phyloP scores from a whole-genome alignment of 2,888 invertebrate genomes.

The Ypsolopha sequella region DNA sequence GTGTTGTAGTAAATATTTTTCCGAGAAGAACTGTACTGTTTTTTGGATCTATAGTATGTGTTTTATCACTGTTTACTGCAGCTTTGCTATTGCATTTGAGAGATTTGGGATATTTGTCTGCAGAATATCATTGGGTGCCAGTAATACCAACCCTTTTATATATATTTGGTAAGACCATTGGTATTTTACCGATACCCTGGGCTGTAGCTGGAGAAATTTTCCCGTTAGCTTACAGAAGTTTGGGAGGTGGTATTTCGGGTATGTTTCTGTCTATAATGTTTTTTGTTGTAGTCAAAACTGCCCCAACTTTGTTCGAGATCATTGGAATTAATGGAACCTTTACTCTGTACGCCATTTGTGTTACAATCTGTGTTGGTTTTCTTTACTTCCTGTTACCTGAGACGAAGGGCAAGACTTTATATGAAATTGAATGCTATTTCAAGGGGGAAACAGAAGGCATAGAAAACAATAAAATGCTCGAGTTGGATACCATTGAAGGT shows the following conservation, averaged over 20 bases:
- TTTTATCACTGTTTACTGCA: slow-evolving; percentile 63
- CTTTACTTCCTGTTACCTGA: slow-evolving; percentile 74
- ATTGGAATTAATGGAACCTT: slow-evolving; percentile 73
- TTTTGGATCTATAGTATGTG: slow-evolving; percentile 70
- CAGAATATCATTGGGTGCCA: slow-evolving; percentile 50
- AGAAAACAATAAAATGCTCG: slow-evolving; percentile 39
- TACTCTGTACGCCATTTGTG: slow-evolving; percentile 66
- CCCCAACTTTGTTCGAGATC: slow-evolving; percentile 62
- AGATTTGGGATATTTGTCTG: slow-evolving; percentile 37
- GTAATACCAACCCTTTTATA: slow-evolving; percentile 65
- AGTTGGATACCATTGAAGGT: slow-evolving; percentile 44
- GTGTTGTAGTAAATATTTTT: slow-evolving; percentile 69
- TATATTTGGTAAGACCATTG: slow-evolving; percentile 69
- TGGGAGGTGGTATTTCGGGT: slow-evolving; percentile 75
- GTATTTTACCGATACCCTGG: slow-evolving; percentile 77
- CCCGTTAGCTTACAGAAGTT: slow-evolving; percentile 70
- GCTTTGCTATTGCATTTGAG: slow-evolving; percentile 50
- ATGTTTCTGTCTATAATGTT: slow-evolving; percentile 74
- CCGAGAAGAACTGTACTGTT: slow-evolving; percentile 73
- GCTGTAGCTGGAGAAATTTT: slow-evolving; percentile 80
- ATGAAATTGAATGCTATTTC: slow-evolving; percentile 75
- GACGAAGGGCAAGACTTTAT: slow-evolving; percentile 75
- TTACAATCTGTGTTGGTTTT: slow-evolving; percentile 68
- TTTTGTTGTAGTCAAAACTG: slow-evolving; percentile 76
- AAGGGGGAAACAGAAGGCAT: slow-evolving; percentile 22